phyloP scores from a whole-genome alignment of 2,113 vertebrate species.

The Tyrannus savana region DNA sequence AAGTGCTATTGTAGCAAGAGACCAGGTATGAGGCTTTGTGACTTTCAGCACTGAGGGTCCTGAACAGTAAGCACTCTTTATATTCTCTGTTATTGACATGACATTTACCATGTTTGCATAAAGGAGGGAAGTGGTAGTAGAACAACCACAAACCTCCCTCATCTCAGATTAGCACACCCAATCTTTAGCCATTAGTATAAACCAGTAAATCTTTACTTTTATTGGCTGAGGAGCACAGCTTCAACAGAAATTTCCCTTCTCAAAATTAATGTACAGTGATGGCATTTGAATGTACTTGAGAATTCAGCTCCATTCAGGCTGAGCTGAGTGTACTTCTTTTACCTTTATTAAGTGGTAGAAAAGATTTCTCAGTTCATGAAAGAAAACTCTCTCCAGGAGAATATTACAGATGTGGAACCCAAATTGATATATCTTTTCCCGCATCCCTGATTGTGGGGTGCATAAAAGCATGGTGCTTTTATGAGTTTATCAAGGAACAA shows the following conservation, averaged over 20 bases:
- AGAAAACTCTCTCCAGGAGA: neutral
- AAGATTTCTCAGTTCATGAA: neutral
- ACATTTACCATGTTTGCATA: neutral
- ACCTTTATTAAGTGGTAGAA: neutral
- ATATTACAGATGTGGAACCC: neutral
- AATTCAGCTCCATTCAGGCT: neutral
- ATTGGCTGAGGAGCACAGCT: neutral
- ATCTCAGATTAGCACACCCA: fast-evolving
- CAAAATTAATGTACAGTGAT: neutral
- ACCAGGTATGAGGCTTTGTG: neutral
- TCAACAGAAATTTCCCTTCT: neutral
- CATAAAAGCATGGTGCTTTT: neutral
- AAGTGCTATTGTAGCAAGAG: neutral
- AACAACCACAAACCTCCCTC: neutral
- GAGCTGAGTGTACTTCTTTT: neutral
- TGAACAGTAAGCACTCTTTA: neutral
- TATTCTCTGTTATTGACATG: neutral
- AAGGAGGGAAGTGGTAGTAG: neutral
- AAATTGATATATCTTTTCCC: neutral
- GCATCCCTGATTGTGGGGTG: neutral
- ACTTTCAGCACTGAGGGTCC: fast-evolving
- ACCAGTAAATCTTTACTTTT: neutral
- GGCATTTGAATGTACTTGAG: neutral
- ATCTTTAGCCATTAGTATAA: neutral
- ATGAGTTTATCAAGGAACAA: neutral